These are phyloP conservation scores for Globodera rostochiensis DNA, from an alignment of 1,140 invertebrate genomes.

Conservation along the genomic window DNA sequence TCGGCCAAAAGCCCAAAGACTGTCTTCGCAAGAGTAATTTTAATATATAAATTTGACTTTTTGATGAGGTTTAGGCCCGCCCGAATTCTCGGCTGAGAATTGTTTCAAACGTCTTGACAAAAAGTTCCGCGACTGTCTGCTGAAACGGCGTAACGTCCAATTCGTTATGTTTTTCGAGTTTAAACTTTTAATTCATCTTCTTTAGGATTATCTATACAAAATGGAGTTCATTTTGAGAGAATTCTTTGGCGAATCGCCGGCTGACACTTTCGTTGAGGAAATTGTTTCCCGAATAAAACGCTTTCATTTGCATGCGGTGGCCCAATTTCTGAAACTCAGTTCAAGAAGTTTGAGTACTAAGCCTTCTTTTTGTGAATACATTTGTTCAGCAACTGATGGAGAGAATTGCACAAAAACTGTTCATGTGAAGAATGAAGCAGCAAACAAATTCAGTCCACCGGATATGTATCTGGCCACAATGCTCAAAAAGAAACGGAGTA, in stretches of 20 bases:
- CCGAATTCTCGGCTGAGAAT: slow-evolving; percentile 39
- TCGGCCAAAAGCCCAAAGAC: background rate
- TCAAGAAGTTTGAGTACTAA: slow-evolving; percentile 33
- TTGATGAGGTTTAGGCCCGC: slow-evolving; percentile 50
- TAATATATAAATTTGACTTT: background rate
- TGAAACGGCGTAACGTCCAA: slow-evolving; percentile 38
- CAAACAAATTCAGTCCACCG: slow-evolving; percentile 18
- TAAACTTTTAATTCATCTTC: slow-evolving; percentile 1
- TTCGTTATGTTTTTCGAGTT: slow-evolving; percentile 19
- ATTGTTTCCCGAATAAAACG: slow-evolving; percentile 42
- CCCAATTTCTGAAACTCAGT: slow-evolving; percentile 46
- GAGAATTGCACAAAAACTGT: slow-evolving; percentile 18
- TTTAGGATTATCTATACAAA: slow-evolving; percentile 48
- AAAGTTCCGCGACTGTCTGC: slow-evolving; percentile 39
- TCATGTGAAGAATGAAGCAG: slow-evolving; percentile 21
- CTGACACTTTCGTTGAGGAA: slow-evolving; percentile 46
- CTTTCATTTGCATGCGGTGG: slow-evolving; percentile 55
- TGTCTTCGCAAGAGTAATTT: background rate
- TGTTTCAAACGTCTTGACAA: slow-evolving; percentile 58
- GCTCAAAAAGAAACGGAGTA: slow-evolving; percentile 26
- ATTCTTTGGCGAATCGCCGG: slow-evolving; percentile 50
- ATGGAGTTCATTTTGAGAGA: slow-evolving; percentile 50
- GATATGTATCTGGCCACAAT: slow-evolving; percentile 13
- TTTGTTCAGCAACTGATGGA: slow-evolving; percentile 11
- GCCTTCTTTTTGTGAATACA: background rate